Base-by-base conservation (phyloP, 1,140 invertebrate genomes). In the Drosophila virilis region DNA sequence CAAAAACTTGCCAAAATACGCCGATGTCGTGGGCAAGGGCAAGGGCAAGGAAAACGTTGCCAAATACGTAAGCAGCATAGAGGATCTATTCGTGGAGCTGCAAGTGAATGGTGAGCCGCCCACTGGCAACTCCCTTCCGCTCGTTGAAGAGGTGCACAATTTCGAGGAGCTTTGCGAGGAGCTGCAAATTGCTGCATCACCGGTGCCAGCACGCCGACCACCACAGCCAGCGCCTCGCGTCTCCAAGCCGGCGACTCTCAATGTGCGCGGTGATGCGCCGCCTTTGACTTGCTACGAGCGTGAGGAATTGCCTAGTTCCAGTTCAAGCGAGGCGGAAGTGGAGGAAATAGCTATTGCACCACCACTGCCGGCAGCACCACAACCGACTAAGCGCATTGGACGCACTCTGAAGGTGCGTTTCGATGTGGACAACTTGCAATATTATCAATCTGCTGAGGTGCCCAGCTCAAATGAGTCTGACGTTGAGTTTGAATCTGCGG, bases 391-490 rank as follows among this genome's bases (percentile, higher is more conserved):
- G 48, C 80, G 84, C 0, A 61, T 52, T 8, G 59, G 66, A 8
- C 58, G 72, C 10, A 43, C 78, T 7, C 65, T 77, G 1, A 88
- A 79, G 22, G 90, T 91, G 6, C 84, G 90, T 40, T 91, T 91
- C 33, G 86, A 91, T 57, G 79, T 86, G 35, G 88, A 82, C 0
- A 90, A 81, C 52, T 70, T 88, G 17, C 90, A 86, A 67, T 91
- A 85, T 58, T 89, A 89, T 72, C 84, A 89, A 40, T 84, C 84
- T 5, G 85, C 85, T n/a, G 85, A 90, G 9, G 59, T 88, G 17
- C 76, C 77, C 10, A 78, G 80, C 12, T 76, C 86, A 3, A 79
- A 69, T 54, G 78, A 89, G 35, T 86, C 82, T 7, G 89, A 90
- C 1, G 69, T 69, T 35, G 86, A 86, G 32, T 42, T 37, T 28